These are phyloP conservation scores for Scelioninae gen. 1 DNA, from an alignment of 2,888 invertebrate genomes.

Conservation along the genomic window DNA sequence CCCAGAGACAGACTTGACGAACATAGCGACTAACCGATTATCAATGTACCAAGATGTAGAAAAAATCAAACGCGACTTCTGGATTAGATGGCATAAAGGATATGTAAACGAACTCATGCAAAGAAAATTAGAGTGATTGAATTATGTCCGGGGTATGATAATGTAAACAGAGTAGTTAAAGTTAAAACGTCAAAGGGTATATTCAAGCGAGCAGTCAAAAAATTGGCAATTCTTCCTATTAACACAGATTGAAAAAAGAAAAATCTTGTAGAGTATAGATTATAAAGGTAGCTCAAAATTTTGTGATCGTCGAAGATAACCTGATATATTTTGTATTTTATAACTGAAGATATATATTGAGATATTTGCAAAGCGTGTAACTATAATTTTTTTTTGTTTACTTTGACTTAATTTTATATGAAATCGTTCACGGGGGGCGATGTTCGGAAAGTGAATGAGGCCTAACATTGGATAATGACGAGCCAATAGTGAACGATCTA, in stretches of 20 bases:
- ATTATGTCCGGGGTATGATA: conserved; percentile 1
- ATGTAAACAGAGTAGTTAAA: background rate
- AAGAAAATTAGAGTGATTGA: conserved; percentile 5
- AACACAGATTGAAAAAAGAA: background rate
- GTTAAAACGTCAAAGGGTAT: conserved; percentile 9
- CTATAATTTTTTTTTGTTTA: background rate
- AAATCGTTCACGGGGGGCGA: conserved; percentile 9
- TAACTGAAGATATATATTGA: no score
- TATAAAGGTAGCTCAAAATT: no score
- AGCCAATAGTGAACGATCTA: background rate
- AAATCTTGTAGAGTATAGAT: no score
- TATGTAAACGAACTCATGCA: conserved; percentile 29
- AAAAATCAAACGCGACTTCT: conserved; percentile 60
- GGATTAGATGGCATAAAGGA: conserved; percentile 57
- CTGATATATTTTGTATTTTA: no score
- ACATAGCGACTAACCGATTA: conserved; percentile 47
- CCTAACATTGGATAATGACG: background rate
- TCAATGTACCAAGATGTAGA: conserved; percentile 60
- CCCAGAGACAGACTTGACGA: conserved; percentile 14
- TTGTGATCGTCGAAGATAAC: no score
- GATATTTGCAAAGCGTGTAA: no score
- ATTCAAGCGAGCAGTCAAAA: conserved; percentile 1
- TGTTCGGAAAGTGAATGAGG: no score
- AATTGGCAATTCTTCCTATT: conserved; percentile 10
- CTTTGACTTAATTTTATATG: background rate